Base-by-base conservation (phyloP, 2,113 vertebrate genomes). In the Nesogale talazaci region DNA sequence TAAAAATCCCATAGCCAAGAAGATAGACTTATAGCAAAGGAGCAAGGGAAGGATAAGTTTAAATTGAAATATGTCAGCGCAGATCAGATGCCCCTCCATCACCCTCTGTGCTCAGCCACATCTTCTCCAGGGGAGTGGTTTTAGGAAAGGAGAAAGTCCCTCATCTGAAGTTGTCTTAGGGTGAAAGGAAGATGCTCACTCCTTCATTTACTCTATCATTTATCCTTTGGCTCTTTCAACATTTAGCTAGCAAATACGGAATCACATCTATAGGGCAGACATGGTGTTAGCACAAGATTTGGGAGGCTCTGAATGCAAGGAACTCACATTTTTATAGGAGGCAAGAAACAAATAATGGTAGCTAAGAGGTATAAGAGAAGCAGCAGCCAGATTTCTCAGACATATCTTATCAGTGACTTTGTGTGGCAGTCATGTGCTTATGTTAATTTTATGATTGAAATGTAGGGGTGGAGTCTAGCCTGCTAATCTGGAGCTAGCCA, bases 1-100 rank as follows among this genome's bases (percentile, higher is more conserved):
- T 92, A 97, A 94, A 91, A 56, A 74, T 86, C 85, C 23, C 70
- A 86, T 59, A 69, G 88, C 67, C 89, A 83, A 61, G 79, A 67
- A 83, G 34, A 92, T 6, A 93, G 46, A 96, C 92, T 23, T 3
- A 88, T 80, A 96, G 75, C 1, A 22, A 94, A 90, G 27, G 70
- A 91, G 40, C 0, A 82, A 77, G 56, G 80, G 3, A 91, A 67
- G 42, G 75, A 94, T 94, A 86, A 89, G 76, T 63, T 36, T 82
- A 91, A 95, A 84, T 38, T 70, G 93, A 94, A 95, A 59, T 77
- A 61, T 61, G 56, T 59, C 82, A 95, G 75, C 0, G 0, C 59
- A 59, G 92, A 69, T 46, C 6, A 74, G 23, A 69, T 10, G 7
- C 86, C 59, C 31, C 69, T 91, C 61, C 34, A 70, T 94, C 95